These are phyloP conservation scores for Choreutis nemorana DNA, from an alignment of 2,888 invertebrate species.

Conservation along the genomic window DNA sequence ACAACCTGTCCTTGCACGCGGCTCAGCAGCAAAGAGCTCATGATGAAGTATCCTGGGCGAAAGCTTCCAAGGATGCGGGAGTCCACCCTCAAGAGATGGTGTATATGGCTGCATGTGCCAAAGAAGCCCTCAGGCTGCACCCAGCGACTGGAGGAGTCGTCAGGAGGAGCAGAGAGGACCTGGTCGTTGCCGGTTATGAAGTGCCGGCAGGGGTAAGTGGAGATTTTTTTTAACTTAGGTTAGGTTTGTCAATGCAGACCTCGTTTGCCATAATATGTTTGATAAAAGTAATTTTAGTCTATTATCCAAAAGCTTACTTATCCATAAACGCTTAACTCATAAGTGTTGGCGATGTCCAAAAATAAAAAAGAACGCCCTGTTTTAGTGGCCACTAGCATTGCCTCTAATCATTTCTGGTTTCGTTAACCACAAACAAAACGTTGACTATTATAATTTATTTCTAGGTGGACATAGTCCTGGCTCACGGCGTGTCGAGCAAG, in stretches of 20 bases:
- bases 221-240: neutral
- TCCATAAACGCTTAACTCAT: neutral
- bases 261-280: neutral
- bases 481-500: conserved; percentile 47
- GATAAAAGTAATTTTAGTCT: neutral
- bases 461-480: conserved; percentile 53
- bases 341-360: neutral
- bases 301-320: neutral
- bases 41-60: conserved; percentile 43
- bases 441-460: neutral
- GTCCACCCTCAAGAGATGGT: conserved; percentile 25
- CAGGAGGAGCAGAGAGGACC: conserved; percentile 28
- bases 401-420: no score
- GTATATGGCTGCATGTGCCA: conserved; percentile 36
- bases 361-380: neutral
- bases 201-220: conserved; percentile 46
- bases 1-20: conserved; percentile 49
- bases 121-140: conserved; percentile 44
- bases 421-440: no score
- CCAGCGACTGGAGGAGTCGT: conserved; percentile 52
- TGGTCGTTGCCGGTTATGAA: conserved; percentile 43
- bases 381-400: neutral
- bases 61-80: conserved; percentile 31
- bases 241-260: neutral
- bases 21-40: conserved; percentile 50